phyloP scores from a whole-genome alignment of 2,888 invertebrate species.

The Leptinotarsa tumamoca region DNA sequence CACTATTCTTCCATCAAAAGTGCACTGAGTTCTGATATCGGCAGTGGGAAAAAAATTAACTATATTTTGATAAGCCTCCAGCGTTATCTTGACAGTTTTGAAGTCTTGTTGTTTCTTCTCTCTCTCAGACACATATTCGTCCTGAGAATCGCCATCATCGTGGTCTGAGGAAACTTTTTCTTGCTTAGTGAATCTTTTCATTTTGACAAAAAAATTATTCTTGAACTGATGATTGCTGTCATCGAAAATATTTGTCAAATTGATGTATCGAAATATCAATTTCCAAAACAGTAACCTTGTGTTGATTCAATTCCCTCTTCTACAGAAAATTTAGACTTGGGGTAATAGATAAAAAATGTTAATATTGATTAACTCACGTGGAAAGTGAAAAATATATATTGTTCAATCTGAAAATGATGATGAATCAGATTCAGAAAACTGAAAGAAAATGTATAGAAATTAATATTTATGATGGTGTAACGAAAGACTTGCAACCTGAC shows the following conservation, averaged over 20 bases:
- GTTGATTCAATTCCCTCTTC: no score
- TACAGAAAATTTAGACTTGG: no score
- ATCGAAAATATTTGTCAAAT: background rate
- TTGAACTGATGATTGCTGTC: background rate
- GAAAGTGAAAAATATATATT: no score
- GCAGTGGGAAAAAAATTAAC: background rate
- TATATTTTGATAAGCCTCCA: constrained; percentile 7
- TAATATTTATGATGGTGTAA: no score
- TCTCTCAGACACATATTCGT: background rate
- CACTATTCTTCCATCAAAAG: background rate
- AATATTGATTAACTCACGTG: no score
- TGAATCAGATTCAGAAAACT: no score
- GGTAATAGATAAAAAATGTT: no score
- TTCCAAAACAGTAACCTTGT: no score
- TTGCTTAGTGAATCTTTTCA: background rate
- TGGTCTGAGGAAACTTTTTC: background rate
- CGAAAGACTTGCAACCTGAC: no score
- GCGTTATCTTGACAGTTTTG: background rate
- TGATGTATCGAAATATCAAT: background rate
- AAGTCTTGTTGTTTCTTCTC: background rate
- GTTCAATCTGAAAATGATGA: no score
- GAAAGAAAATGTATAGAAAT: no score
- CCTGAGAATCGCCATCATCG: background rate
- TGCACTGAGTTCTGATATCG: constrained; percentile 2
- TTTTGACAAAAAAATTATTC: background rate